These are phyloP conservation scores for Pediacus dermestoides DNA, from an alignment of 2,888 invertebrate genomes.

Conservation along the genomic window DNA sequence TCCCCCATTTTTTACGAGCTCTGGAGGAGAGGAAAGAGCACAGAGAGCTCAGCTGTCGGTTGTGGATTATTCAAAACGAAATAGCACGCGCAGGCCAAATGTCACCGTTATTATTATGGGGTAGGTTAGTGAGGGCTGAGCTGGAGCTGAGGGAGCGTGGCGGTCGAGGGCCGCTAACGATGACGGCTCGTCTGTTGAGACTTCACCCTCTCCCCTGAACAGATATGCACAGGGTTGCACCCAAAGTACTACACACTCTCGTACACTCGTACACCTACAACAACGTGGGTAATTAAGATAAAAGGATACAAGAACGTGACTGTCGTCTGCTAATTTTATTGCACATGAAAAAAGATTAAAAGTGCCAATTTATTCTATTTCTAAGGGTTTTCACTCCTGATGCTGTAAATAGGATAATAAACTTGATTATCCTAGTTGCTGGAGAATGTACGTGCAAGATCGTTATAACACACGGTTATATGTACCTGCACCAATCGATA, in stretches of 20 bases:
- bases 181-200: conserved; percentile 17
- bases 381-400: too few relatives aligned
- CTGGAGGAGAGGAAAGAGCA: conserved; percentile 4
- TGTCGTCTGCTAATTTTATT: conserved; percentile 22
- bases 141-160: conserved; percentile 12
- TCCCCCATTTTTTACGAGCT: conserved; percentile 16
- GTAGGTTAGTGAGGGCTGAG: conserved; percentile 29
- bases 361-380: background rate
- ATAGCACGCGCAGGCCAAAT: conserved; percentile 36
- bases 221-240: conserved; percentile 11
- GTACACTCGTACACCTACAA: too few relatives aligned
- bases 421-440: too few relatives aligned
- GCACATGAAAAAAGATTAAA: conserved; percentile 13
- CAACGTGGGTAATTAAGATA: conserved; percentile 24
- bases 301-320: conserved; percentile 25
- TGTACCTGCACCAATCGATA: too few relatives aligned
- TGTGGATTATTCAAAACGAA: conserved; percentile 32
- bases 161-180: conserved; percentile 16
- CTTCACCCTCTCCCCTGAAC: conserved; percentile 9
- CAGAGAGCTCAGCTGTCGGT: conserved; percentile 27
- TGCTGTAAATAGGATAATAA: too few relatives aligned
- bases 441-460: too few relatives aligned
- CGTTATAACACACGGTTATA: too few relatives aligned
- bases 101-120: conserved; percentile 33
- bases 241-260: conserved; percentile 9